Base-by-base conservation (phyloP, 2,113 vertebrate species). In the Pontoporia blainvillei region DNA sequence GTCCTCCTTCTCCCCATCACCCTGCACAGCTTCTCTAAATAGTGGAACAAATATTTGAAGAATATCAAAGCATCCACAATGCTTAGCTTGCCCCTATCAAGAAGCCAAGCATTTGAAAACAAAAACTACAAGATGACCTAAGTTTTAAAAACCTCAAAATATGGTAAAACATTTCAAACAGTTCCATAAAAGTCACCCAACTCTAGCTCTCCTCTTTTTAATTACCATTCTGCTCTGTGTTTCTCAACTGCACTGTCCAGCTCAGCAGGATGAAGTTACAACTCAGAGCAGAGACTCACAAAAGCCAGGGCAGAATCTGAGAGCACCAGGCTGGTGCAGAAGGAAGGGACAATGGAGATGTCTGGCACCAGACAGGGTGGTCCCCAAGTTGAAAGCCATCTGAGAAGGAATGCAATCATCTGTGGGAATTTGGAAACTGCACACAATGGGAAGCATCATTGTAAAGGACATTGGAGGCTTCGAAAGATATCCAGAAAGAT, bases 81-180 rank as follows among this genome's bases (percentile, higher is more conserved):
- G 34, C 62, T 66, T 27, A 59, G 39, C 66, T 14, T 62, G 46
- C 21, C 61, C 34, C 57, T 46, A 61, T 54, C 67, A 36, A 83
- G 85, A 90, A 76, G 81, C 61, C 27, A 39, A 86, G 34, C 36
- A 61, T 85, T 57, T 96, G 29, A 89, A 96, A 96, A 66, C 54
- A 95, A 92, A 96, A 88, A 90, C 36, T 85, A 29, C 8, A 61
- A 87, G 14, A 79, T 73, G 85, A 95, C 76, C 64, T 85, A 84
- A 29, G 23, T 79, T 84, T 84, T 64, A 44, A 91, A 85, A 84
- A 39, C 52, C 27, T 93, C 89, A 91, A 96, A 94, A 81, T 81
- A 94, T 4, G 52, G 41, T 61, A 91, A 93, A 81, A 90, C 46
- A 81, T 69, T 91, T 44, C 64, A 52, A 94, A 69, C 12, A 31